phyloP scores from a whole-genome alignment of 2,113 vertebrate species.

The Plecturocebus donacophilus region DNA sequence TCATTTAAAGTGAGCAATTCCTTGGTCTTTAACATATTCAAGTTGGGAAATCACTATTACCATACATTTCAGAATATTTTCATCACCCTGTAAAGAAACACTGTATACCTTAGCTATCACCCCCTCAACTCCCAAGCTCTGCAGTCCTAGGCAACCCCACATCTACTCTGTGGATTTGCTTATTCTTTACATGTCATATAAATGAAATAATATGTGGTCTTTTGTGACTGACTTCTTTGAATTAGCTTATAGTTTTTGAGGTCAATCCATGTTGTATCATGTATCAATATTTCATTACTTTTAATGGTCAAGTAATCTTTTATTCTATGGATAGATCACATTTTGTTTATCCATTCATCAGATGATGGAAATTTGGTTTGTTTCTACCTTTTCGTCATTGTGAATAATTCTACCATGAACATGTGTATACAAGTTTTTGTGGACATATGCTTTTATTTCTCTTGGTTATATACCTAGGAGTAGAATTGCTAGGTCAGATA shows the following conservation, averaged over 20 bases:
- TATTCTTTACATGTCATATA: not conserved
- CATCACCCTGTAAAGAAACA: not conserved
- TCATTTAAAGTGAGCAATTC: not conserved
- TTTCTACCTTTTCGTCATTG: not conserved
- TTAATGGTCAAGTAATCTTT: not conserved
- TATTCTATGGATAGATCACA: not conserved
- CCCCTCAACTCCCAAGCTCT: not conserved
- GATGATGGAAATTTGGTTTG: not conserved
- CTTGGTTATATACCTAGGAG: not conserved
- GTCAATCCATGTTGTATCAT: not conserved
- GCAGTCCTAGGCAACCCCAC: not conserved
- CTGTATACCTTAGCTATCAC: not conserved
- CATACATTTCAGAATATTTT: slow-evolving; percentile 35
- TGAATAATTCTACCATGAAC: slow-evolving; percentile 10
- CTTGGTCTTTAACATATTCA: not conserved
- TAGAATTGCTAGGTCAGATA: not conserved
- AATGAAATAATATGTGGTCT: not conserved
- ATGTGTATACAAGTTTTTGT: not conserved
- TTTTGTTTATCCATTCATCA: not conserved
- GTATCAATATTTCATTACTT: not conserved
- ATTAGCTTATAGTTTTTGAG: not conserved
- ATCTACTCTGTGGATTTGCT: not conserved
- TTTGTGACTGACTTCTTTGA: not conserved
- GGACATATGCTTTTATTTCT: not conserved
- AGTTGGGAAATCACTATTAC: not conserved